Conservation (phyloP, 1,140 invertebrate species). For the Chironomus striatipennis region DNA sequence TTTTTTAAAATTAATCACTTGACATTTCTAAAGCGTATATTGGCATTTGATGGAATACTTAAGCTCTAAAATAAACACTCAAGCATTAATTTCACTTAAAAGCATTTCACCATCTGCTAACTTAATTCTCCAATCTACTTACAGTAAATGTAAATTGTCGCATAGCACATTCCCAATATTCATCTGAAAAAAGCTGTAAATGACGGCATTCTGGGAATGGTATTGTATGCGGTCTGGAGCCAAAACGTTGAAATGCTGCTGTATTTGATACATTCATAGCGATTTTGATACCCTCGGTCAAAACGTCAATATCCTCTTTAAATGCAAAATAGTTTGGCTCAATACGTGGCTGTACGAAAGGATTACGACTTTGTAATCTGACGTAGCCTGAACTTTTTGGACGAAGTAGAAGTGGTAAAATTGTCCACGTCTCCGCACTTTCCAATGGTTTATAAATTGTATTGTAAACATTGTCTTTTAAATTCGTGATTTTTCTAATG, state of each 20-base stretch:
- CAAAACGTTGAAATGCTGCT: slow-evolving; percentile 68
- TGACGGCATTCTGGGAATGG: slow-evolving; percentile 71
- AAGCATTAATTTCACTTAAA: too few relatives aligned
- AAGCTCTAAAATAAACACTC: too few relatives aligned
- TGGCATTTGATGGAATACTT: too few relatives aligned
- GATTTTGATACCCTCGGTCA: slow-evolving; percentile 75
- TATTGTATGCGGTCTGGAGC: slow-evolving; percentile 65
- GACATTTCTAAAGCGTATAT: too few relatives aligned
- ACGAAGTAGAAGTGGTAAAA: slow-evolving; percentile 67
- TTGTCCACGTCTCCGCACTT: slow-evolving; percentile 72
- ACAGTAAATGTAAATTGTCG: slow-evolving; percentile 33
- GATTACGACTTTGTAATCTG: slow-evolving; percentile 66
- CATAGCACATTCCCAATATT: slow-evolving; percentile 78
- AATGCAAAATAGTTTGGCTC: slow-evolving; percentile 86
- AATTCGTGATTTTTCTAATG: slow-evolving; percentile 62
- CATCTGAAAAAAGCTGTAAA: slow-evolving; percentile 61
- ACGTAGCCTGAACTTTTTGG: slow-evolving; percentile 77
- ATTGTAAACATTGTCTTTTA: slow-evolving; percentile 72
- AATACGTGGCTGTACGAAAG: slow-evolving; percentile 73
- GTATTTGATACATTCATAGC: slow-evolving; percentile 70
- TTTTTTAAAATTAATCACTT: slow-evolving; percentile 28
- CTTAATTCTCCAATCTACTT: not conserved
- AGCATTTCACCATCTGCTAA: too few relatives aligned
- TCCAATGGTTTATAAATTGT: slow-evolving; percentile 74
- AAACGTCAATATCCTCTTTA: slow-evolving; percentile 61